Percentiles rank a stretch among this genome's conserved stretches.
phyloP scores from a whole-genome alignment of 1,140 invertebrate genomes.

The Acyrthosiphon pisum region DNA sequence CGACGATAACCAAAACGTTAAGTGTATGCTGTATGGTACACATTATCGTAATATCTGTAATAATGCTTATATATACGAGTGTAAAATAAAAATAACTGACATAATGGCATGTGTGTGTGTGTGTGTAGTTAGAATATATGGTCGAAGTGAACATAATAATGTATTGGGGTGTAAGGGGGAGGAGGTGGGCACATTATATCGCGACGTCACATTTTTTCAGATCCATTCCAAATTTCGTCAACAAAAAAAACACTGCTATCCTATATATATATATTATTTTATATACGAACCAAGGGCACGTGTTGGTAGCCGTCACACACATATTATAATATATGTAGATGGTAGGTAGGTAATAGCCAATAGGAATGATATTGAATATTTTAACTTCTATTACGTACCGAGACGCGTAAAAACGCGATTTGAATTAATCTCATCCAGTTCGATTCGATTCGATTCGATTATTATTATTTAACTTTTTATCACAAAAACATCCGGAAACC shows the following conservation, averaged over 20 bases:
- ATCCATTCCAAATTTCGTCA: neutral
- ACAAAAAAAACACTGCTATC: neutral
- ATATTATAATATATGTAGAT: neutral
- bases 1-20: neutral
- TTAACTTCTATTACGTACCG: neutral
- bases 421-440: neutral
- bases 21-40: neutral
- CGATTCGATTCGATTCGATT: neutral
- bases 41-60: neutral
- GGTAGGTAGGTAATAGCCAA: too few species aligned
- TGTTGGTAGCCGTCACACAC: neutral
- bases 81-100: conserved; percentile 29
- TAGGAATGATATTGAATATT: neutral
- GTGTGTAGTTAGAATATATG: neutral
- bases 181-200: neutral
- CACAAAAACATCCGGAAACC: neutral
- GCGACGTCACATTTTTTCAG: neutral
- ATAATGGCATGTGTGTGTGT: too few species aligned
- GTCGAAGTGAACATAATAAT: neutral
- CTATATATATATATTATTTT: neutral
- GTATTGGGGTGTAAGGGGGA: neutral
- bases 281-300: neutral
- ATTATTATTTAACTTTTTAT: neutral
- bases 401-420: neutral
- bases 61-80: neutral